Base-by-base conservation (phyloP, 2,113 vertebrate species). In the Camelus dromedarius region DNA sequence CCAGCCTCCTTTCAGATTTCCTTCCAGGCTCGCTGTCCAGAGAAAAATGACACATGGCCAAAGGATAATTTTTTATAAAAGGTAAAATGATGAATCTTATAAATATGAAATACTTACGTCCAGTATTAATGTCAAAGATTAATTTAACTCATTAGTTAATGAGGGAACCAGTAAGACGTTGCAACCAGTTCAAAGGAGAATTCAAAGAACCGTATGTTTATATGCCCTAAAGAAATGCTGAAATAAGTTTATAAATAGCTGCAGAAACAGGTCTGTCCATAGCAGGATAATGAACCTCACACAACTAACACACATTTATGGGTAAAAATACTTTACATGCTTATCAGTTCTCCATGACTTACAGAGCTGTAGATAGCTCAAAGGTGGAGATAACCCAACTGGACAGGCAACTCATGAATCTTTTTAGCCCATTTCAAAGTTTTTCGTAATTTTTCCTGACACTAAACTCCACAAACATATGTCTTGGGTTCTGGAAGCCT, bases 241-340 rank as follows among this genome's bases (percentile, higher is more conserved):
- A 89, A 48, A 9, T 42, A 24, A 35, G 30, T 48, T 75, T 54
- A 28, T 9, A 77, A 52, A 35, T 1, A 77, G 50, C 54, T 52
- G 38, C 12, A 48, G 77, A 86, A 67, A 26, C 35, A 5, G 5
- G 4, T 26, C 90, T 56, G 11, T 67, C 46, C 52, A 14, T 3
- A 64, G 82, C 35, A 2, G 38, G 42, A 1, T 6, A 19, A 30
- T 35, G 35, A 58, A 18, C 70, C 54, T 54, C 32, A 50, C 26
- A 28, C 18, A 60, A 6, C 8, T 11, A 38, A 35, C 46, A 3
- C 0, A 1, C 60, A 11, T 24, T 38, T 26, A 2, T 32, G 3
- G 48, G 30, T 4, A 30, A 58, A 84, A 70, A 28, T 12, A 19
- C 18, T 69, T 82, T 32, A 16, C 8, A 9, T 69, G 35, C 35